phyloP scores from a whole-genome alignment of 2,797 vertebrate species.

The Hoplostethus atlanticus region DNA sequence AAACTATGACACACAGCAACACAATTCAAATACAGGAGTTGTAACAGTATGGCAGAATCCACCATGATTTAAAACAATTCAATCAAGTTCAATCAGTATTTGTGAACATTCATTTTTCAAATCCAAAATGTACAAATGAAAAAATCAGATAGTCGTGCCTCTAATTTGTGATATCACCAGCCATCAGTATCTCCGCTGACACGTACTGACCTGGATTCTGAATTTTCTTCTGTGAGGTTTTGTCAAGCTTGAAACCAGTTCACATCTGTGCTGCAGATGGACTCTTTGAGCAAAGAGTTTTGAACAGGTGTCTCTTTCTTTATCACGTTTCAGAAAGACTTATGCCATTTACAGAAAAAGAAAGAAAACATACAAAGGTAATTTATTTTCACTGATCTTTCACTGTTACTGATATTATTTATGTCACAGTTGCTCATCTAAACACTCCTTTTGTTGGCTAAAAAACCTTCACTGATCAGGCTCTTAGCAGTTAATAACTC shows the following conservation, averaged over 20 bases:
- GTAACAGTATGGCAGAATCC: not conserved
- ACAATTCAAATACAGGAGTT: not conserved
- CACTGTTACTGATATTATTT: not conserved
- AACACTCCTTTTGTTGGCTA: not conserved
- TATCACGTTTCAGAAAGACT: no score
- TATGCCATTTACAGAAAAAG: no score
- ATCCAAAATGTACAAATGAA: not conserved
- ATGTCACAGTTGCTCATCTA: not conserved
- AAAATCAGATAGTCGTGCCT: not conserved
- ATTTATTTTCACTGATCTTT: not conserved
- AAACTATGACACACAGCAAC: not conserved
- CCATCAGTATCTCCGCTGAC: no score
- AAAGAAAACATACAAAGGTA: no score
- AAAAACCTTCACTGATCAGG: not conserved
- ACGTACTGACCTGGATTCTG: no score
- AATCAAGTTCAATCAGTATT: not conserved
- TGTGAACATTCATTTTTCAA: not conserved
- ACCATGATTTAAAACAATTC: no score
- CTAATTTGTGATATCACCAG: no score
- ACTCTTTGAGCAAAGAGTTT: no score
- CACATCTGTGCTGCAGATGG: no score
- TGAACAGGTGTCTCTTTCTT: no score
- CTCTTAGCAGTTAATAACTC: not conserved
- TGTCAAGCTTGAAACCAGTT: no score
- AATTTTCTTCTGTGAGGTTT: not conserved